These are phyloP conservation scores for Microdon myrmicae DNA, from an alignment of 2,888 invertebrate species.

Conservation along the genomic window DNA sequence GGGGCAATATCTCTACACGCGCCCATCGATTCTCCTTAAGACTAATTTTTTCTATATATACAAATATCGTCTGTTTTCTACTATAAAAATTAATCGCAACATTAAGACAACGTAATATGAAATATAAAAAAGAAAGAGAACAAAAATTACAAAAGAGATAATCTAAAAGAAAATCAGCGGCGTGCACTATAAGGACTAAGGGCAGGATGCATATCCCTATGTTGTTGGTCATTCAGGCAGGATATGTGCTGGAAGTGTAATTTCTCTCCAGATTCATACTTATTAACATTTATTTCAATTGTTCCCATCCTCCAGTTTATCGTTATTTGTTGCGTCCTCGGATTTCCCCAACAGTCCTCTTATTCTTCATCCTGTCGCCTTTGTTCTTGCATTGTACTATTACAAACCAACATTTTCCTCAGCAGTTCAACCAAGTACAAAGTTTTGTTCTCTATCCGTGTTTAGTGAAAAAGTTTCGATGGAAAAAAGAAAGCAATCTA, in stretches of 20 bases:
- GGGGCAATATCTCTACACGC: constrained; percentile 37
- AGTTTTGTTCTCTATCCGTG: constrained; percentile 38
- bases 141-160: background rate
- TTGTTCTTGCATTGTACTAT: too few relatives aligned
- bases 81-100: constrained; percentile 4
- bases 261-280: constrained; percentile 36
- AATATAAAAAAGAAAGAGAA: too few relatives aligned
- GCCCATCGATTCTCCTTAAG: constrained; percentile 48
- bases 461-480: constrained; percentile 21
- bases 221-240: background rate
- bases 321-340: constrained; percentile 24
- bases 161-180: background rate
- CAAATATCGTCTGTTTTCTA: background rate
- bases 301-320: constrained; percentile 26
- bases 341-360: too few relatives aligned
- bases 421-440: constrained; percentile 44
- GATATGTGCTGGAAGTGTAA: constrained; percentile 25
- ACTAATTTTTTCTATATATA: constrained; percentile 26
- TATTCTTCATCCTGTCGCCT: too few relatives aligned
- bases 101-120: constrained; percentile 14
- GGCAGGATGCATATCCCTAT: background rate
- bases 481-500: constrained; percentile 39
- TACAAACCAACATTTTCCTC: too few relatives aligned
- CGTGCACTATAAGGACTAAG: constrained; percentile 2
- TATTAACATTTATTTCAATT: constrained; percentile 54